phyloP scores from a whole-genome alignment of 37 sponge, comb jelly and placozoan species.

The Eunapius fragilis region DNA sequence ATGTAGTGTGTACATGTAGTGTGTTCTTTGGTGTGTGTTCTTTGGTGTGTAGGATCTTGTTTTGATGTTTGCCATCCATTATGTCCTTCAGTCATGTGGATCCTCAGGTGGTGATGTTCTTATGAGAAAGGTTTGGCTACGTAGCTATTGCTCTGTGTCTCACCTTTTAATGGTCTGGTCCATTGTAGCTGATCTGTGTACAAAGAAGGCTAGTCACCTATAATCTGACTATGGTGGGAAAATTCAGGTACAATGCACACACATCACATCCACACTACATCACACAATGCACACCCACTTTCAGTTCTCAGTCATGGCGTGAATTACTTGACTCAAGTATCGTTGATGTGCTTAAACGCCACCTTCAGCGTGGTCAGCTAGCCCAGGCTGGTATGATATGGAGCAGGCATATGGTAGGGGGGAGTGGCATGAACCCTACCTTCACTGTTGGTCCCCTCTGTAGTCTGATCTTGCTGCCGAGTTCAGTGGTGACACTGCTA shows the following conservation, averaged over 20 bases:
- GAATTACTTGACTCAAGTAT: conserved; percentile 10
- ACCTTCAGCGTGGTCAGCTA: conserved; percentile 34
- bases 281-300: not conserved
- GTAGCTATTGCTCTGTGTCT: no score
- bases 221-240: not conserved
- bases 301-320: conserved; percentile 38
- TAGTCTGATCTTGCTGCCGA: conserved; percentile 2
- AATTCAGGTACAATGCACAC: not conserved
- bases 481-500: conserved; percentile 15
- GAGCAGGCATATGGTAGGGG: conserved; percentile 48
- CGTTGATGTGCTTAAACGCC: conserved; percentile 11
- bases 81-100: not conserved
- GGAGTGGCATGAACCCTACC: no score
- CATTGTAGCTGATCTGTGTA: not conserved
- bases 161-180: not conserved
- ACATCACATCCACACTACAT: not conserved
- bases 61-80: not conserved
- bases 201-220: not conserved
- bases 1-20: not conserved
- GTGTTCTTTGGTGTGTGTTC: not conserved
- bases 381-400: conserved; percentile 27
- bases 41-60: not conserved
- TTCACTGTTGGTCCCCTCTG: no score
- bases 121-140: not conserved
- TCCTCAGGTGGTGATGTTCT: not conserved